These are phyloP conservation scores for Lepidocyrtinus sp. DNA, from an alignment of 2,888 invertebrate genomes.

Conservation along the genomic window DNA sequence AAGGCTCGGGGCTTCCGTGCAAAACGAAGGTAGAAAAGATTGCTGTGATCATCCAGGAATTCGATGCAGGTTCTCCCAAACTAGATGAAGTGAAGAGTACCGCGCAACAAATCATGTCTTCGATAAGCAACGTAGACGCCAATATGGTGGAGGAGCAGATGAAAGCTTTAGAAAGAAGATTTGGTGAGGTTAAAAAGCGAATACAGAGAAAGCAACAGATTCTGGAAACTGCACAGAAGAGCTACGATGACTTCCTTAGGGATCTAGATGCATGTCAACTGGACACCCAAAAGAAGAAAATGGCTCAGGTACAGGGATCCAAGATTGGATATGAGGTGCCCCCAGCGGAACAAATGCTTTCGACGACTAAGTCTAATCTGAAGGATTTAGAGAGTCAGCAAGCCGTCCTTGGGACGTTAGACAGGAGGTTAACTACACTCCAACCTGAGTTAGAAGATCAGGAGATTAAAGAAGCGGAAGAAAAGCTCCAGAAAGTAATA, in stretches of 20 bases:
- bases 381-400: conserved; percentile 91
- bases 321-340: conserved; percentile 85
- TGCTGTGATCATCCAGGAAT: conserved; percentile 82
- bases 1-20: conserved; percentile 86
- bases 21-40: conserved; percentile 84
- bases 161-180: conserved; percentile 87
- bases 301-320: conserved; percentile 74
- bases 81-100: conserved; percentile 77
- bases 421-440: conserved; percentile 87
- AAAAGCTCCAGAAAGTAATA: conserved; percentile 81
- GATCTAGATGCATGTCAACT: conserved; percentile 77
- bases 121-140: conserved; percentile 89
- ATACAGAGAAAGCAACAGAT: conserved; percentile 87
- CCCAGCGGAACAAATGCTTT: conserved; percentile 82
- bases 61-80: conserved; percentile 79
- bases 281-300: conserved; percentile 76
- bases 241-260: conserved; percentile 84
- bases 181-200: conserved; percentile 87
- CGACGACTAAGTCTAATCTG: conserved; percentile 78
- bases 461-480: conserved; percentile 86
- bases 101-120: conserved; percentile 78
- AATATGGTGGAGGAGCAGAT: conserved; percentile 91
- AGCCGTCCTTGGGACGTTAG: conserved; percentile 85
- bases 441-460: conserved; percentile 87
- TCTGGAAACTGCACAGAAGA: conserved; percentile 86